These are phyloP conservation scores for Melieria picta DNA, from an alignment of 2,888 invertebrate species.

Conservation along the genomic window DNA sequence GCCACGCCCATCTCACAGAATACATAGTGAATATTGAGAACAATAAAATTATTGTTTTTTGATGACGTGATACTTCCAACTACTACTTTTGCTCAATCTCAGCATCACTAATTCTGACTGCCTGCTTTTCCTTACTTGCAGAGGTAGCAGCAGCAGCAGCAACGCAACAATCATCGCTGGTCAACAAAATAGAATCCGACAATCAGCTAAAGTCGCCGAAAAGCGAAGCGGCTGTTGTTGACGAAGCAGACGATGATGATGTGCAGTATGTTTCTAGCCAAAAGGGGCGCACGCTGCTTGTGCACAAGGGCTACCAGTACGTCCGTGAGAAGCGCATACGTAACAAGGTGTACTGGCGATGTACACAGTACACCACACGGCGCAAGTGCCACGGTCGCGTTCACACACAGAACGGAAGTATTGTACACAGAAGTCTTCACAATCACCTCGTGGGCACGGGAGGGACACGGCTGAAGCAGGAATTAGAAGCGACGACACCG, in stretches of 20 bases:
- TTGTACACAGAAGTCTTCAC: conserved; percentile 57
- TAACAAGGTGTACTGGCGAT: conserved; percentile 64
- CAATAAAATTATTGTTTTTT: too few species aligned
- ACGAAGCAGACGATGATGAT: conserved; percentile 10
- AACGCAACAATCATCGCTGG: too few species aligned
- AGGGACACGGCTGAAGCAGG: conserved; percentile 41
- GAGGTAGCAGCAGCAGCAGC: not conserved
- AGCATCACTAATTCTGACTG: too few species aligned
- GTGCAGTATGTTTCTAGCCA: conserved; percentile 57
- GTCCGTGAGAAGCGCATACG: conserved; percentile 62
- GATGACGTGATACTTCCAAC: too few species aligned
- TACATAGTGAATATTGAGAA: too few species aligned
- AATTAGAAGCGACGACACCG: conserved; percentile 31
- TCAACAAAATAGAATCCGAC: too few species aligned
- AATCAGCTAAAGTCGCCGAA: too few species aligned
- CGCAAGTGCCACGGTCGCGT: conserved; percentile 61
- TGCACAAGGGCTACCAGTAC: conserved; percentile 58
- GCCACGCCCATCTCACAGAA: too few species aligned
- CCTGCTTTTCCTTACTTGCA: conserved; percentile 8
- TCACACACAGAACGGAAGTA: conserved; percentile 55
- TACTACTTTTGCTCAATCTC: too few species aligned
- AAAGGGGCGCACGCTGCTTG: conserved; percentile 60
- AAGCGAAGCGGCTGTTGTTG: not conserved
- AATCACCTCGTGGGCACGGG: conserved; percentile 54
- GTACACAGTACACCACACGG: conserved; percentile 63